Evolutionary conservation across 1,140 invertebrate genomes (phyloP).

Genomic region (Drosophila oshimai): DNA sequence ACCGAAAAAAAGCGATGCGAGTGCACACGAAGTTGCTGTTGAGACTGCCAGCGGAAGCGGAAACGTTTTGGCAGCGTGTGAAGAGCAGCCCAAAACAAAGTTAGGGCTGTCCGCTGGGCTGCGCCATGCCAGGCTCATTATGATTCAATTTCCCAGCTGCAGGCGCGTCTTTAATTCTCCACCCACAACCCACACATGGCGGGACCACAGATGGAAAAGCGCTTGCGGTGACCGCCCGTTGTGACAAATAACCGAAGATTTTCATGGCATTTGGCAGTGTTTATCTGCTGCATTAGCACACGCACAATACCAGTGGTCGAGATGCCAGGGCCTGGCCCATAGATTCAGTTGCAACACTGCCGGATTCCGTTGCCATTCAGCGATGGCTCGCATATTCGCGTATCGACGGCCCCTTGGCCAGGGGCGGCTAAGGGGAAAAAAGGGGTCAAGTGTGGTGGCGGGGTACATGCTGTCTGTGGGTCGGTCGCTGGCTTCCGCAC

Average conservation of each 20-base stretch:
- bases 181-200: neutral
- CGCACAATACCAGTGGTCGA: slow-evolving; percentile 46
- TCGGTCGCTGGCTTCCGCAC: slow-evolving; percentile 55
- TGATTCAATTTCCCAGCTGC: slow-evolving; percentile 44
- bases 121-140: slow-evolving; percentile 34
- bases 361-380: slow-evolving; percentile 53
- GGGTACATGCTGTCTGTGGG: neutral
- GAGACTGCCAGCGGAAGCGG: slow-evolving; percentile 65
- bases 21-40: slow-evolving; percentile 29
- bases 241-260: slow-evolving; percentile 71
- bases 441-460: neutral
- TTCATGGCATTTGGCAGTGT: slow-evolving; percentile 61
- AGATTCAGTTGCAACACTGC: slow-evolving; percentile 36
- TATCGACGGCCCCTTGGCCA: slow-evolving; percentile 50
- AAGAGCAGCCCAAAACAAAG: slow-evolving; percentile 72
- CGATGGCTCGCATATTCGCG: slow-evolving; percentile 71
- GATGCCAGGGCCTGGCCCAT: slow-evolving; percentile 25
- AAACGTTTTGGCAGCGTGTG: slow-evolving; percentile 77
- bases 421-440: neutral
- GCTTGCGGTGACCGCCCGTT: neutral
- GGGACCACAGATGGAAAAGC: neutral
- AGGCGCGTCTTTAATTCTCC: slow-evolving; percentile 32
- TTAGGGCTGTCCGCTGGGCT: slow-evolving; percentile 44
- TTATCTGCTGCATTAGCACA: slow-evolving; percentile 71
- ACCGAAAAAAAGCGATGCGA: slow-evolving; percentile 2